A percentile compares a stretch with the other conserved stretches of the same genome.
These are phyloP conservation scores for Rotaria macrura DNA, from an alignment of 2,888 invertebrate genomes.

Conservation along the genomic window DNA sequence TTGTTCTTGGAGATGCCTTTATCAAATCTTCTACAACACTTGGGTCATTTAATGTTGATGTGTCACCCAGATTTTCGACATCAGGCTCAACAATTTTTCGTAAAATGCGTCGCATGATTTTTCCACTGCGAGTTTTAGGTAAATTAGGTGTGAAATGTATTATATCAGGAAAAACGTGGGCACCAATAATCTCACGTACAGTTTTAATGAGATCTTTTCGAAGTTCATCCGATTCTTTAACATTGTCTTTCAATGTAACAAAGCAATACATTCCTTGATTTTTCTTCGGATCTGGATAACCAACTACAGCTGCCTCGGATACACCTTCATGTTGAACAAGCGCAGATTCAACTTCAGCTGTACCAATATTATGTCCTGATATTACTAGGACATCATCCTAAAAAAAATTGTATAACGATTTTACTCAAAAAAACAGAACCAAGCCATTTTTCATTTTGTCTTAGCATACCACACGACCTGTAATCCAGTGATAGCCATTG, in stretches of 20 bases:
- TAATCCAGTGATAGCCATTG: constrained; percentile 90
- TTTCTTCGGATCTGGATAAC: constrained; percentile 31
- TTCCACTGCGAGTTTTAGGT: constrained; percentile 53
- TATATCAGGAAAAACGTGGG: constrained; percentile 52
- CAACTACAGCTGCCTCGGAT: constrained; percentile 34
- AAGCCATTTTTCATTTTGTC: background rate
- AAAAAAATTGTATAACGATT: background rate
- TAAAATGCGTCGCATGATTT: constrained; percentile 54
- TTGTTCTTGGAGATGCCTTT: constrained; percentile 36
- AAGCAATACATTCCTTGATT: constrained; percentile 28
- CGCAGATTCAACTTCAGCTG: constrained; percentile 34
- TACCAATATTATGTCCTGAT: constrained; percentile 34
- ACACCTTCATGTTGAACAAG: constrained; percentile 25
- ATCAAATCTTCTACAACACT: constrained; percentile 43
- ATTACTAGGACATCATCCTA: constrained; percentile 31
- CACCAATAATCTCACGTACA: constrained; percentile 46
- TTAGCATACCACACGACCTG: constrained; percentile 55
- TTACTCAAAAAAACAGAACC: background rate
- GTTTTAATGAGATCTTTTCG: background rate
- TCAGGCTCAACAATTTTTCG: constrained; percentile 50
- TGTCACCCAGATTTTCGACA: constrained; percentile 46
- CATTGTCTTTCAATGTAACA: constrained; percentile 6
- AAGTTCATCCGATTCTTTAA: background rate
- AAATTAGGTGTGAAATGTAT: constrained; percentile 39
- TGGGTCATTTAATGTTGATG: constrained; percentile 48